Base-by-base conservation (phyloP, 2,888 invertebrate genomes). In the Pardosa pseudoannulata region DNA sequence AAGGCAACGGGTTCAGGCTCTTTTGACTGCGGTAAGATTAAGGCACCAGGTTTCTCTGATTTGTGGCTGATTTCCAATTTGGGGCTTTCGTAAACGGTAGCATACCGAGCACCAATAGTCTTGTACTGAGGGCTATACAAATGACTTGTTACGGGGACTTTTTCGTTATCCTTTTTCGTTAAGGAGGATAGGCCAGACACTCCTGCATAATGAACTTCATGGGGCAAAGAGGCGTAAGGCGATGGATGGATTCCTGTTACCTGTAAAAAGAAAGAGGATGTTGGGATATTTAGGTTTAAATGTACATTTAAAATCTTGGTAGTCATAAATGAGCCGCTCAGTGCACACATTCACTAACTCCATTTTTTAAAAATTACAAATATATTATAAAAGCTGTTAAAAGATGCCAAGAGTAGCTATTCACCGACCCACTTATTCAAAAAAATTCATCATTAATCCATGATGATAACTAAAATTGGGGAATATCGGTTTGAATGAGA, bases 11-110 rank as follows among this genome's bases (percentile, higher is more conserved):
- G 23, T 9, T 46, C 29, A 5, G 23, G n/a, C 0, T 67, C 74
- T 1, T 72, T 56, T 1, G 36, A 56, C 36, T 65, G 78, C 32
- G 78, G 83, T 16, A 83, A 27, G 29, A 85, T 31, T 23, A 78
- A 29, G 7, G 73, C 71, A 11, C 65, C 29, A 3, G 83, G 73
- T 31, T 78, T 85, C 0, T 64, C 41, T 31, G 36, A 73, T 19
- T 67, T 36, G 3, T 36, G 32, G 0, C 71, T 31, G 6, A 19
- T 16, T 9, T 36, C 19, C 23, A 56, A 28, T 2, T 70, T 36
- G 0, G 76, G n/a, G 2, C 32, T 11, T 41, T 50, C 56, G 9
- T 78, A 73, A 6, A 56, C 62, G 19, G 16, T 6, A 16, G 68
- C 19, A 5, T 32, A 32, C 16, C 46, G 50, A 6, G 11, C n/a